These are phyloP conservation scores for Clarias gariepinus DNA, from an alignment of 2,113 vertebrate genomes.

Conservation along the genomic window DNA sequence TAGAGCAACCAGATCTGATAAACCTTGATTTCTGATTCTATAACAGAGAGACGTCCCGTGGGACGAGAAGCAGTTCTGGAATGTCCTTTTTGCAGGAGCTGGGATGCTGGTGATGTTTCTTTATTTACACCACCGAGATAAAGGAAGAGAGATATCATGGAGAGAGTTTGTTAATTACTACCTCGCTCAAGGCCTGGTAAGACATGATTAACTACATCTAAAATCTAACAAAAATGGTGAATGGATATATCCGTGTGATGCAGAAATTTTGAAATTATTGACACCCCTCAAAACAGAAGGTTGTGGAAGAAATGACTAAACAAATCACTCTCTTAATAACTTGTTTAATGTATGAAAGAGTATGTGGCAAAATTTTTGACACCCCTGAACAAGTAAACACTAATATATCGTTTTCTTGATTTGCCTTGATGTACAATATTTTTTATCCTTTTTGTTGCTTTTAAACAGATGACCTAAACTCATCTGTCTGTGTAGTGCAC, in stretches of 20 bases:
- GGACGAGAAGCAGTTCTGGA: conserved; percentile 76
- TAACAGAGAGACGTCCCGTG: conserved; percentile 76
- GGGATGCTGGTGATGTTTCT: conserved; percentile 54
- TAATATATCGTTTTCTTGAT: too few relatives aligned
- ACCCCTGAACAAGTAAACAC: background rate
- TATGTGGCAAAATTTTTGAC: background rate
- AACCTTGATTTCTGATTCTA: background rate
- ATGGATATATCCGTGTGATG: background rate
- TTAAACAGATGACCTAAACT: background rate
- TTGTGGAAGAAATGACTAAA: background rate
- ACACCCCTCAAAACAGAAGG: background rate
- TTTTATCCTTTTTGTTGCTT: background rate
- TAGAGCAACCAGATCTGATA: background rate
- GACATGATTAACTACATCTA: conserved; percentile 28
- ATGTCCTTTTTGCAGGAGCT: conserved; percentile 58
- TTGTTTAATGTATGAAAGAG: background rate
- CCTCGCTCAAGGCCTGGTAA: conserved; percentile 75
- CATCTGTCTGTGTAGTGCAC: background rate
- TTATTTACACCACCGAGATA: conserved; percentile 69
- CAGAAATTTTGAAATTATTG: background rate
- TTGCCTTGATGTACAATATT: background rate
- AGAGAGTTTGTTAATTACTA: conserved; percentile 78
- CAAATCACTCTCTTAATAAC: background rate
- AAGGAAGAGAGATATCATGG: conserved; percentile 77
- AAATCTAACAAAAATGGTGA: background rate